Conservation (phyloP, 53 echinoderm and acorn worm species). For the Mesocentrotus franciscanus region DNA sequence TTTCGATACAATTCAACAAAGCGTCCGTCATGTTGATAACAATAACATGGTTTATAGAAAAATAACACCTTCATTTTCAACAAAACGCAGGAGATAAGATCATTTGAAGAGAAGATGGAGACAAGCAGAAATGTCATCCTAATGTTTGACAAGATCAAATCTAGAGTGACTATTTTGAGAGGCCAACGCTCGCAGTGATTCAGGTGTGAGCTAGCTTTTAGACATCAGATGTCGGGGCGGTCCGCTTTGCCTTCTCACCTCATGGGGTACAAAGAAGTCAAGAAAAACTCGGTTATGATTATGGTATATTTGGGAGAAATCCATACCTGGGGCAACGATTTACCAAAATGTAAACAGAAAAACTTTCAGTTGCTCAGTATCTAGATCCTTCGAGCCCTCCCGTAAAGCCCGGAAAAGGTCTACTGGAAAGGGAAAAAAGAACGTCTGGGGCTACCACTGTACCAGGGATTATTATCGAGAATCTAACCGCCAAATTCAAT, state of each 20-base stretch:
- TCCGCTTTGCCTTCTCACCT: constrained; percentile 6
- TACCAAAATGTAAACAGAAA: constrained; percentile 68
- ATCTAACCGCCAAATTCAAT: background rate
- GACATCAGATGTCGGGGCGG: constrained; percentile 37
- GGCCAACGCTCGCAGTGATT: constrained; percentile 22
- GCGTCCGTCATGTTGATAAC: too few species aligned
- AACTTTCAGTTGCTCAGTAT: constrained; percentile 60
- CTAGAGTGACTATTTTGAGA: constrained; percentile 10
- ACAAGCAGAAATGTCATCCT: background rate
- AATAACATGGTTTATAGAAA: background rate
- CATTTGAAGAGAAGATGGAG: background rate
- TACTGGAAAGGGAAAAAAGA: background rate
- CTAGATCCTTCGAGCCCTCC: constrained; percentile 40
- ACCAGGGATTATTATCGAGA: background rate
- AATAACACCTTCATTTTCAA: background rate
- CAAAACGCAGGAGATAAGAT: background rate
- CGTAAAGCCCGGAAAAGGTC: background rate
- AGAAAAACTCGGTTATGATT: constrained; percentile 50
- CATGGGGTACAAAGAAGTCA: constrained; percentile 6
- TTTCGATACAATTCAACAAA: too few species aligned
- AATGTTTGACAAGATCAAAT: constrained; percentile 38
- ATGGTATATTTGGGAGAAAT: constrained; percentile 56
- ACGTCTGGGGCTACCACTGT: background rate
- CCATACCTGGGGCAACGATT: constrained; percentile 68
- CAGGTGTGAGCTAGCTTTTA: constrained; percentile 24